These are phyloP conservation scores for Pipra filicauda DNA, from an alignment of 2,113 vertebrate species.

Conservation along the genomic window DNA sequence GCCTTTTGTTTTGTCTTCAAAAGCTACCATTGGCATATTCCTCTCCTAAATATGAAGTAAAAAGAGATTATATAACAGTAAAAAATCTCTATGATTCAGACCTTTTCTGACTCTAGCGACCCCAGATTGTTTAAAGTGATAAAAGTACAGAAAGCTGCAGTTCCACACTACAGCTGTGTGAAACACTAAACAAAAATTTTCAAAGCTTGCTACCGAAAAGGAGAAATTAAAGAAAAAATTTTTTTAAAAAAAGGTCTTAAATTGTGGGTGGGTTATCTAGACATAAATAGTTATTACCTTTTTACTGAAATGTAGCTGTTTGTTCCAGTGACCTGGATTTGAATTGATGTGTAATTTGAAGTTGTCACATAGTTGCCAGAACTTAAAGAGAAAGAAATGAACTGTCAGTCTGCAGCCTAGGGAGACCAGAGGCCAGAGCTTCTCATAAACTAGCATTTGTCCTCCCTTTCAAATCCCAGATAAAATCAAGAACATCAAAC, in stretches of 20 bases:
- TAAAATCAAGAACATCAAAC: not conserved
- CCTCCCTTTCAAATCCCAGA: not conserved
- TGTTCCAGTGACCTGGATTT: slow-evolving; percentile 22
- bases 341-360: slow-evolving; percentile 56
- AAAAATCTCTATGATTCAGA: not conserved
- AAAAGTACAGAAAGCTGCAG: not conserved
- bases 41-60: not conserved
- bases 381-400: slow-evolving; percentile 30
- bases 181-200: not conserved
- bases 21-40: not conserved
- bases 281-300: not conserved
- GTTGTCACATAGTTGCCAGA: slow-evolving; percentile 11
- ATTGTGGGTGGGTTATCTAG: not conserved
- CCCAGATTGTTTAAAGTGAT: not conserved
- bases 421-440: not conserved
- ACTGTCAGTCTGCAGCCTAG: slow-evolving; percentile 8
- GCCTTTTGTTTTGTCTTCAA: not conserved
- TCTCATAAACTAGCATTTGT: not conserved
- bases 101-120: not conserved
- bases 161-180: not conserved
- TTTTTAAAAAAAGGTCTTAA: not conserved
- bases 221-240: not conserved
- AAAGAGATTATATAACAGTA: not conserved
- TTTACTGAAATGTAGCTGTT: slow-evolving; percentile 5
- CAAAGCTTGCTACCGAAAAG: not conserved